These are phyloP conservation scores for Vanessa cardui DNA, from an alignment of 2,888 invertebrate genomes.

Conservation along the genomic window DNA sequence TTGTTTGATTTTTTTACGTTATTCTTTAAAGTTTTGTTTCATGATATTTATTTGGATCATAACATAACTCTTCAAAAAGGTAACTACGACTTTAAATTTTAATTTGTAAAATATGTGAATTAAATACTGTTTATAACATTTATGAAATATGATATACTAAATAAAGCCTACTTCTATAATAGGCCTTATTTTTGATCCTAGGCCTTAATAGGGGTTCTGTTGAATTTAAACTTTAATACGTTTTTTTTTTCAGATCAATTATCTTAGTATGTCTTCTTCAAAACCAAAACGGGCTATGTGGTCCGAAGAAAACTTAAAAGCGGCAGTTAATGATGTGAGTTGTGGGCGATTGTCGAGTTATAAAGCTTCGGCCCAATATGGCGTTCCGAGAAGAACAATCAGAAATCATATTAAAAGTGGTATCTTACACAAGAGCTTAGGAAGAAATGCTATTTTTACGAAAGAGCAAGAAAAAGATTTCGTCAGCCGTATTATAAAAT, in stretches of 20 bases:
- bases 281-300: background rate
- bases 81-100: background rate
- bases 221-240: background rate
- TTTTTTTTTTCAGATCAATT: background rate
- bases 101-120: background rate
- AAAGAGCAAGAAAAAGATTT: conserved; percentile 36
- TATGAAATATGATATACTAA: conserved; percentile 1
- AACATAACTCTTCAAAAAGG: background rate
- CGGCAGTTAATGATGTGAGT: background rate
- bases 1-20: background rate
- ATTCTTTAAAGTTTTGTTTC: background rate
- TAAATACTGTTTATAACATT: background rate
- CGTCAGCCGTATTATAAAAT: conserved; percentile 24
- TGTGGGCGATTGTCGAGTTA: background rate
- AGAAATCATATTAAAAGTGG: conserved; percentile 31
- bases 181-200: conserved; percentile 1
- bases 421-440: conserved; percentile 30
- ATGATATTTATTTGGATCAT: background rate
- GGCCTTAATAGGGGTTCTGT: conserved; percentile 1
- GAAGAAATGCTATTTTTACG: conserved; percentile 37
- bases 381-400: conserved; percentile 22
- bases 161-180: conserved; percentile 1
- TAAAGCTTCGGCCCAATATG: background rate
- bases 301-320: background rate
- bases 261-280: conserved; percentile 1